Percentiles rank a stretch among this genome's conserved stretches.
These are phyloP conservation scores for Nerophis ophidion DNA, from an alignment of 2,113 vertebrate species.

Conservation along the genomic window DNA sequence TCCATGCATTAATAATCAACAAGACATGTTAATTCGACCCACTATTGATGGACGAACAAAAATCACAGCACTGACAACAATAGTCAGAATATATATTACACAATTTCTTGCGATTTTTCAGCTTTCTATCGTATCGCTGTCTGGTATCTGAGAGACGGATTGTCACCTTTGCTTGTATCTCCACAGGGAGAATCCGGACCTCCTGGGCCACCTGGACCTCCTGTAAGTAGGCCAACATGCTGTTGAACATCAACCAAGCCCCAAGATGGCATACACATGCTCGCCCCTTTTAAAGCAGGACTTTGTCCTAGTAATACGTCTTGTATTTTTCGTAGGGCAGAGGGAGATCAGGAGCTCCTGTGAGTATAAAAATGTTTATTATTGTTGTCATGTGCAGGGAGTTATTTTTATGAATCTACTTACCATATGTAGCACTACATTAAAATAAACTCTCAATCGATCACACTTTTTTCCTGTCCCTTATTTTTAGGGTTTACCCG, in stretches of 20 bases:
- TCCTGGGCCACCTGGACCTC: slow-evolving; percentile 80
- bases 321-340: slow-evolving; percentile 81
- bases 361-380: slow-evolving; percentile 68
- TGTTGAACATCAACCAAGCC: background rate
- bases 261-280: background rate
- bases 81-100: no score
- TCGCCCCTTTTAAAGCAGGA: background rate
- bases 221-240: slow-evolving; percentile 76
- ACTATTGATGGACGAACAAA: no score
- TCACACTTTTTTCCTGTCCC: slow-evolving; percentile 25
- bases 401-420: background rate
- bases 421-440: background rate
- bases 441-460: slow-evolving; percentile 5
- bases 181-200: slow-evolving; percentile 83
- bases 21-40: no score
- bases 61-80: no score
- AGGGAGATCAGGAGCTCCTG: slow-evolving; percentile 87
- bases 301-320: slow-evolving; percentile 14
- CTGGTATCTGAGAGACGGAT: no score
- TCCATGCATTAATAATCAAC: no score
- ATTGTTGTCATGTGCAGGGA: background rate
- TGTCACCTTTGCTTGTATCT: slow-evolving; percentile 17
- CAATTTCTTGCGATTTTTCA: no score
- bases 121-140: no score
- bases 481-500: slow-evolving; percentile 80